Evolutionary conservation across 1,140 invertebrate genomes (phyloP), one percentile per base, ranked within the genome.

Genomic region (Mercenaria mercenaria): DNA sequence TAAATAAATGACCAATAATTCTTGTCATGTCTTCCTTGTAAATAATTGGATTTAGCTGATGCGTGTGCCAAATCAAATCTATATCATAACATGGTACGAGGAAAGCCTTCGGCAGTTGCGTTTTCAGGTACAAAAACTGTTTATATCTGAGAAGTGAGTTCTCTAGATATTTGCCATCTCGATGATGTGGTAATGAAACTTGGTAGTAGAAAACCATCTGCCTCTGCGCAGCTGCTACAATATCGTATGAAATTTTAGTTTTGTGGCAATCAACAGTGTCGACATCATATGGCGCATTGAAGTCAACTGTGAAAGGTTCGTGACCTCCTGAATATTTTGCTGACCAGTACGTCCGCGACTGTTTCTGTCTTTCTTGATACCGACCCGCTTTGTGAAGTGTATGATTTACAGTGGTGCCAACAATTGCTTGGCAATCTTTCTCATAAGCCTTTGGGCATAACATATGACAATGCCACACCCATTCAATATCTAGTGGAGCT

Each of bases 1-100:
- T 95, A 39, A 95, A 89, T 26, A 95, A 26, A 13, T 76, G 82
- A 10, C 96, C 96, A 37, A 96, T 92, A 37, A 96, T 94, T 20
- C 91, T 91, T 6, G 89, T 91, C 72, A 95, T 96, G 86, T 96
- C 96, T 52, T 94, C 84, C 64, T 93, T 88, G 91, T 96, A 96
- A 20, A 90, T 91, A 6, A 93, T n/a, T 41, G 96, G 96, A 92
- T 96, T 95, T 13, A 96, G 91, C 90, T 96, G 96, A 92, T 96
- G 96, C 18, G 96, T 95, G 88, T 96, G 96, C 96, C 96, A 96
- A 37, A 96, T 94, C 20, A 96, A 85, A 90, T 96, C 96, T 90
- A 96, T 96, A 87, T 96, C 96, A 85, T 96, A 96, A 91, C 96
- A 97, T 0, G 96, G 96, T 0, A 96, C 96, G n/a, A 97, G 91